Evolutionary conservation across 2,797 vertebrate species (phyloP), one percentile per base, ranked within the genome.

Genomic region (Gymnocypris eckloni): DNA sequence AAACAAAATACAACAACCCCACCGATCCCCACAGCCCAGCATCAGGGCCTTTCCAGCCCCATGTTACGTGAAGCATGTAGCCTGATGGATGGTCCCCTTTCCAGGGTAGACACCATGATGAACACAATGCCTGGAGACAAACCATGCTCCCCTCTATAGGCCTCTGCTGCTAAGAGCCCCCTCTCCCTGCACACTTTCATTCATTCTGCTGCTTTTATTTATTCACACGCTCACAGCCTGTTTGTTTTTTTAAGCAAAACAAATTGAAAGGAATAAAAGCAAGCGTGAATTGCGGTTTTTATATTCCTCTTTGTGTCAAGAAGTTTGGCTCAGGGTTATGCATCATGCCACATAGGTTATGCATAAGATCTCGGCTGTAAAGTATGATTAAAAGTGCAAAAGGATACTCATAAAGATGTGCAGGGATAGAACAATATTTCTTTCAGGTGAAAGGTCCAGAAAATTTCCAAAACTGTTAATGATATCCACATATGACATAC

Each of bases 161-260:
- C 92, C 95, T 93, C 92, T 92, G 94, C 93, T 91, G 94, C 95
- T 79, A 16, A 78, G 86, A 88, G 79, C 67, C 77, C 41, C 52
- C 43, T 73, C 54, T 77, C 83, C 84, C 83, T 72, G 71, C 84
- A 80, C 80, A 77, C 83, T 75, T 78, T 90, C 91, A 92, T 92
- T 93, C 92, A 95, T 94, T 93, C 85, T 85, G 64, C 83, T n/a
- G 69, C 71, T 59, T 94, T 94, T 94, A 95, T 95, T 95, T 95
- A 95, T 95, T 93, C 92, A 91, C 92, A 81, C 72, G 90, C 92
- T 94, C 93, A 93, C 89, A 75, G 92, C 89, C 92, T 91, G 91
- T 95, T 95, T 94, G 93, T 94, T 95, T 95, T 79, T 95, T 94
- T 95, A 95, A 95, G 92, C 94, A 95, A 95, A 94, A 95, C 93